These are phyloP conservation scores for Orussus abietinus DNA, from an alignment of 1,140 invertebrate genomes.

Conservation along the genomic window DNA sequence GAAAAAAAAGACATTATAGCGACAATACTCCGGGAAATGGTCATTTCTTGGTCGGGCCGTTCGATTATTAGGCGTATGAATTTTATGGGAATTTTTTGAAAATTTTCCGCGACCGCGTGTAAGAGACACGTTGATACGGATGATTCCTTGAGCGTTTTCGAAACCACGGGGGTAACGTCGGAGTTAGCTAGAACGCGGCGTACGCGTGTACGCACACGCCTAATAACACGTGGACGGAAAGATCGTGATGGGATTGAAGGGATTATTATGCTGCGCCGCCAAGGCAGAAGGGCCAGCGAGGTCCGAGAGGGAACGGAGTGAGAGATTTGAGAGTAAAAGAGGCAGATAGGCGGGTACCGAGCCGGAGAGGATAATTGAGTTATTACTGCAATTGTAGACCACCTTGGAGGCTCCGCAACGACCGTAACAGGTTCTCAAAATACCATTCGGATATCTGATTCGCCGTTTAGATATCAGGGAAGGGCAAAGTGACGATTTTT, in stretches of 20 bases:
- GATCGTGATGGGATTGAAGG: constrained; percentile 45
- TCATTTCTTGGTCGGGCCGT: no score
- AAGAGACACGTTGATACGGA: no score
- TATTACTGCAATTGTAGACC: constrained; percentile 58
- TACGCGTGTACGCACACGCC: constrained; percentile 13
- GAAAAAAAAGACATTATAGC: no score
- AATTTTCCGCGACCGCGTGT: no score
- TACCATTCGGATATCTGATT: constrained; percentile 46
- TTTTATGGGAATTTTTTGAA: no score
- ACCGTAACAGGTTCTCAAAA: constrained; percentile 53
- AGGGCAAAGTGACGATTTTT: no score
- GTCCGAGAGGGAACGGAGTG: constrained; percentile 30
- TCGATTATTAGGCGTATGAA: no score
- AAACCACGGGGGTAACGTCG: no score
- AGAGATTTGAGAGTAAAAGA: constrained; percentile 55
- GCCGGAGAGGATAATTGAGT: constrained; percentile 55
- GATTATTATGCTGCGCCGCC: constrained; percentile 35
- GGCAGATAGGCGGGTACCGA: constrained; percentile 51
- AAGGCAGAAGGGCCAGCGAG: constrained; percentile 4
- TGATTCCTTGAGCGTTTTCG: no score
- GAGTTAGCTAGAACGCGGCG: constrained; percentile 1
- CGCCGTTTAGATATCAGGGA: no score
- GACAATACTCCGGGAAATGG: no score
- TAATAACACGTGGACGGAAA: constrained; percentile 44
- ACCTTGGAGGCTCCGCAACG: constrained; percentile 52